Percentiles rank a stretch among this genome's conserved stretches.
Evolutionary conservation across 1,140 invertebrate genomes (phyloP).

Genomic region (Nasonia vitripennis): DNA sequence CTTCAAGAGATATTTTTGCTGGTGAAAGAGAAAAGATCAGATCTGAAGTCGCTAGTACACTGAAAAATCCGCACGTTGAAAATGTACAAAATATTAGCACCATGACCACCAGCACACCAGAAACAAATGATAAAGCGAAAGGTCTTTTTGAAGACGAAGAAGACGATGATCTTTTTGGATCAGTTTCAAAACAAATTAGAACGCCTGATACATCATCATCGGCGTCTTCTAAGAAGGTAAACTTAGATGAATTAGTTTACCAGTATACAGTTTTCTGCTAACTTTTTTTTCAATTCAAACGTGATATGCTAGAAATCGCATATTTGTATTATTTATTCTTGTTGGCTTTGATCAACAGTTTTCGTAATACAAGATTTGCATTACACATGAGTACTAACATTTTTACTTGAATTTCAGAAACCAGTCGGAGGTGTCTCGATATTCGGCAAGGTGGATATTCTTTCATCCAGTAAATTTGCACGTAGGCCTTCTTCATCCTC

Average conservation of each 20-base stretch:
- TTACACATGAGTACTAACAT: not conserved
- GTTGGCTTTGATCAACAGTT: not conserved
- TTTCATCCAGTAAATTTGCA: slow-evolving; percentile 54
- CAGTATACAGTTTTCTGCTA: not conserved
- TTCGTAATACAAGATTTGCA: not conserved
- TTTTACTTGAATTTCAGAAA: slow-evolving; percentile 71
- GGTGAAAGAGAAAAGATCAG: slow-evolving; percentile 48
- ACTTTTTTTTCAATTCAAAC: not conserved
- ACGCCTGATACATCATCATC: slow-evolving; percentile 42
- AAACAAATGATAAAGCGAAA: slow-evolving; percentile 57
- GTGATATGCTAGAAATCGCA: not conserved
- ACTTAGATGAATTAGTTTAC: not conserved
- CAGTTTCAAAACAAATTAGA: slow-evolving; percentile 49
- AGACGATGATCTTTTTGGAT: slow-evolving; percentile 60
- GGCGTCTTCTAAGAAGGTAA: slow-evolving; percentile 53
- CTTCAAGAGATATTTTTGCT: slow-evolving; percentile 56
- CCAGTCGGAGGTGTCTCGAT: slow-evolving; percentile 76
- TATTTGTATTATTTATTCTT: not conserved
- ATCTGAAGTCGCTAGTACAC: slow-evolving; percentile 22
- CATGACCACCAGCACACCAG: slow-evolving; percentile 62
- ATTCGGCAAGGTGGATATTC: slow-evolving; percentile 70
- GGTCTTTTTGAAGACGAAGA: slow-evolving; percentile 64
- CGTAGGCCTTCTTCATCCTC: slow-evolving; percentile 36
- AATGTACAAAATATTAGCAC: slow-evolving; percentile 30
- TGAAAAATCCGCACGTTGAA: slow-evolving; percentile 25